A percentile compares a stretch with the other conserved stretches of the same genome.
phyloP scores from a whole-genome alignment of 2,888 invertebrate genomes.

The Agrotis clavis region DNA sequence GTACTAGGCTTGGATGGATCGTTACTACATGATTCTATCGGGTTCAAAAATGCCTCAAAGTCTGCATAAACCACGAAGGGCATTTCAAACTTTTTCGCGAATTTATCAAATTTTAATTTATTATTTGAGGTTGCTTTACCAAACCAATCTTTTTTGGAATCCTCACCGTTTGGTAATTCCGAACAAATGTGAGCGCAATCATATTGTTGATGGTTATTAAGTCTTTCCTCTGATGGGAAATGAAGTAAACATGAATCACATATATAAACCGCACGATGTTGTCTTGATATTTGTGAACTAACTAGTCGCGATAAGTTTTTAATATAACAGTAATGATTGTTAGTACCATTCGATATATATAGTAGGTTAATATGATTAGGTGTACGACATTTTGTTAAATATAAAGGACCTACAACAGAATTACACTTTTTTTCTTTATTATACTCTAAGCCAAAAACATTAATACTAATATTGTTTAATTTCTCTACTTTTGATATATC shows the following conservation, averaged over 20 bases:
- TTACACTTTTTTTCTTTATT: background rate
- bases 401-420: background rate
- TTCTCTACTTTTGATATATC: too few species aligned
- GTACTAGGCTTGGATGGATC: constrained; percentile 57
- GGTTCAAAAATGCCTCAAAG: constrained; percentile 63
- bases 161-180: constrained; percentile 8
- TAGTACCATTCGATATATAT: background rate
- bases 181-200: constrained; percentile 1
- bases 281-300: background rate
- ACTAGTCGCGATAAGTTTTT: background rate
- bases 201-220: background rate
- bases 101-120: constrained; percentile 14
- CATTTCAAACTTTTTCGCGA: constrained; percentile 2
- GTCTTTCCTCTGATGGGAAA: background rate
- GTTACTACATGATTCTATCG: constrained; percentile 52
- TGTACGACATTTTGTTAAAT: background rate
- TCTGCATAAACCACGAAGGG: constrained; percentile 48
- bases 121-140: constrained; percentile 13
- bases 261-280: background rate
- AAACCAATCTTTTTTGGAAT: constrained; percentile 12
- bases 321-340: background rate
- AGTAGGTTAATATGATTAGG: background rate
- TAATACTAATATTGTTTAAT: too few species aligned
- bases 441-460: too few species aligned
- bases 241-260: background rate